Evolutionary conservation across 1,140 invertebrate species (phyloP), one percentile per base, ranked within the genome.

Genomic region (Colletes gigas): DNA sequence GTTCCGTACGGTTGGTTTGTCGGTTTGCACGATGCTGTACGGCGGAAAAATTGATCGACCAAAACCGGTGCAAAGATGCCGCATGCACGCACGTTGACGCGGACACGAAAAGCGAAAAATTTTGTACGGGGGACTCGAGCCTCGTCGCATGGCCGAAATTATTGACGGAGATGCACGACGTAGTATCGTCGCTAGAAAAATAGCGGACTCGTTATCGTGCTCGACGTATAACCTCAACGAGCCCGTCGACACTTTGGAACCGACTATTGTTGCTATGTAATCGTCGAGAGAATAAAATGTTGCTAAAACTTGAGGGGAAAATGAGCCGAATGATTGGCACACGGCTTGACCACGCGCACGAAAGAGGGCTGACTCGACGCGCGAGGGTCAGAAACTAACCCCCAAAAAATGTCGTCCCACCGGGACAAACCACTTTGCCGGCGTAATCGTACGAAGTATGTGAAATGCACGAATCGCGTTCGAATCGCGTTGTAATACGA

Each of bases 301-400:
- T 4, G 5, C 21, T n/a, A 14, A 19, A 19, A 68, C 50, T 19
- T n/a, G 19, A n/a, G 5, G 4, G 30, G 5, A 19, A 68, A 19
- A 19, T 15, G 39, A n/a, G 12, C 15, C 1, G 14, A 47, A 47
- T n/a, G 15, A 80, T 19, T 14, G 15, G 59, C 6, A 72, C 54
- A 55, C 68, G 79, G 39, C 77, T 87, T 78, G 81, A 83, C 83
- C 87, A 88, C 87, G 86, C 86, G 84, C 74, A 88, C 82, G 57
- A 68, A 86, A 88, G 86, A 86, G 82, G 84, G 79, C 82, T 81
- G 75, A 86, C 41, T 57, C 63, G 77, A 78, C 85, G 82, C 82
- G 72, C 81, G 78, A 71, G 50, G 77, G 73, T 76, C 76, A 82
- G 68, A 62, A 88, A 88, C 89, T 88, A 90, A 90, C 87, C 87